Percentiles rank a stretch among this genome's conserved stretches.
Conservation (phyloP, 2,113 vertebrate genomes). For the Nannobrachium achirus region DNA sequence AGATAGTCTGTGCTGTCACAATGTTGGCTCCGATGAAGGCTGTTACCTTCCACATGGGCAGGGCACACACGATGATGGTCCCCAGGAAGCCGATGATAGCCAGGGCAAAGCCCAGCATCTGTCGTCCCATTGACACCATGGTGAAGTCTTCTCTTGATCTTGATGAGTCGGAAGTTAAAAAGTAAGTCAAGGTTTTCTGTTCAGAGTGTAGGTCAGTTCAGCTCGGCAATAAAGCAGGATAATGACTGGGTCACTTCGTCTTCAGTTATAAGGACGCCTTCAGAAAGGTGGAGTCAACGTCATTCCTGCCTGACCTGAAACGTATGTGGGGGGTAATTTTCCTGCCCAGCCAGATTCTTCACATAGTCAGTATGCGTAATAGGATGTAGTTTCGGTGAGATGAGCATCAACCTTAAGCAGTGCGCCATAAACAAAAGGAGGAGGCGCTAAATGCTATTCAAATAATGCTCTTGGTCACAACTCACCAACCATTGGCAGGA, state of each 20-base stretch:
- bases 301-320: conserved; percentile 58
- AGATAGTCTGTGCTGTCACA: conserved; percentile 78
- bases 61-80: conserved; percentile 66
- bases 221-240: conserved; percentile 3
- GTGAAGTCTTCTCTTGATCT: conserved; percentile 27
- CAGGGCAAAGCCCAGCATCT: conserved; percentile 76
- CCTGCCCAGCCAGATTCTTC: conserved; percentile 68
- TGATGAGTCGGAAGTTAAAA: not conserved
- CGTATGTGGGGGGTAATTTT: conserved; percentile 20
- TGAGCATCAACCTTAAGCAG: conserved; percentile 12
- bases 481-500: not conserved
- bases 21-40: conserved; percentile 82
- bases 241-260: not conserved
- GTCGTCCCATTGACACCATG: conserved; percentile 78
- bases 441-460: not conserved
- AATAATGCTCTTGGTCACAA: conserved; percentile 5
- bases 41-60: conserved; percentile 81
- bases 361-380: not conserved
- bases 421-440: conserved; percentile 36
- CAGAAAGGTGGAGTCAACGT: conserved; percentile 63
- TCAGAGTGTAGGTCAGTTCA: conserved; percentile 25
- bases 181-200: not conserved
- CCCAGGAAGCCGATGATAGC: conserved; percentile 71
- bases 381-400: conserved; percentile 67
- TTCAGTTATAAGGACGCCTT: conserved; percentile 42